These are phyloP conservation scores for Caenorhabditis remanei DNA, from an alignment of 1,140 invertebrate genomes.

Conservation along the genomic window DNA sequence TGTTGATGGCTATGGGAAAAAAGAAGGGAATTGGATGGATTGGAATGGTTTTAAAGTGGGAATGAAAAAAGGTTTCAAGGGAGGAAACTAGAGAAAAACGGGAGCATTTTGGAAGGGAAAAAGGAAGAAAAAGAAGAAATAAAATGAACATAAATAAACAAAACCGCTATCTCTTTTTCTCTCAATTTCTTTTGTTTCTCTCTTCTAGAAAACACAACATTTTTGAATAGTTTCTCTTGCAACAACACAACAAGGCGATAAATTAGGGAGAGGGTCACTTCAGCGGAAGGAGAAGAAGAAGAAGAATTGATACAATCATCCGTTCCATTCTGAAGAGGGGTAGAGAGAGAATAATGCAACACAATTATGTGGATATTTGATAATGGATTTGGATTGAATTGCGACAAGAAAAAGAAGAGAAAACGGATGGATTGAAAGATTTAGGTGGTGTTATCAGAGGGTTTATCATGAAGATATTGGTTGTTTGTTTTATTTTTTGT, in stretches of 20 bases:
- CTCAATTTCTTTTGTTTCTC: neutral
- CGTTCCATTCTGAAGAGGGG: neutral
- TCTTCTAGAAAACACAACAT: neutral
- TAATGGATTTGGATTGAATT: slow-evolving; percentile 33
- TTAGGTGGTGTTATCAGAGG: neutral
- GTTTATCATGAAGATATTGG: too few relatives aligned
- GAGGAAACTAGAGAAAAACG: neutral
- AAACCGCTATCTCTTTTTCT: slow-evolving; percentile 19
- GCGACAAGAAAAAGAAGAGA: neutral
- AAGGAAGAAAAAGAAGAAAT: neutral
- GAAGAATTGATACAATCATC: slow-evolving; percentile 33
- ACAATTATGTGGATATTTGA: slow-evolving; percentile 49
- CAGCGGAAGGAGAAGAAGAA: neutral
- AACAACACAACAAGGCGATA: slow-evolving; percentile 14
- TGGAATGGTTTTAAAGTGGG: too few relatives aligned
- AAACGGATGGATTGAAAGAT: neutral
- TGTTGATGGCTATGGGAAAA: neutral
- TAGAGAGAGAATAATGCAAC: neutral
- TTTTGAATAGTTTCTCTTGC: neutral
- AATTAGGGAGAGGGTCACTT: neutral
- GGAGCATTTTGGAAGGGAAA: neutral
- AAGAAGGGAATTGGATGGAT: neutral
- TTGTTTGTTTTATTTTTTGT: neutral
- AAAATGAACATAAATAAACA: slow-evolving; percentile 55
- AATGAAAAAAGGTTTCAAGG: neutral